Evolutionary conservation across 2,888 invertebrate genomes (phyloP).

Genomic region (Rapana venosa): DNA sequence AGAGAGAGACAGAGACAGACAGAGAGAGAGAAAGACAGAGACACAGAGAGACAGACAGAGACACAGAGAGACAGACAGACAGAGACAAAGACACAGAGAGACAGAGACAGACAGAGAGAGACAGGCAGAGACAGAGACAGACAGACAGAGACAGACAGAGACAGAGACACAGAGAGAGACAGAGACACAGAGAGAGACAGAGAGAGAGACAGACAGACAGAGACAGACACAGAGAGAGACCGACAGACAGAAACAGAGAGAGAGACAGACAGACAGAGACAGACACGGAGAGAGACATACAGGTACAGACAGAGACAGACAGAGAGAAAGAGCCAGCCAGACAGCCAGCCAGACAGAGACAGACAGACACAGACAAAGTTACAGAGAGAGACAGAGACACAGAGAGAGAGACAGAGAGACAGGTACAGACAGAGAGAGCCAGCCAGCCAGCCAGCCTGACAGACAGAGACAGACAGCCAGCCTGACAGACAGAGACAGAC

Average conservation of each 20-base stretch:
- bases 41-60: conserved; percentile 36
- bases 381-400: too few relatives aligned
- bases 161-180: neutral
- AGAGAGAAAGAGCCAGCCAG: too few relatives aligned
- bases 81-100: neutral
- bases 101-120: neutral
- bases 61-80: neutral
- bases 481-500: too few relatives aligned
- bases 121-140: neutral
- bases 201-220: conserved; percentile 8
- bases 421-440: too few relatives aligned
- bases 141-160: neutral
- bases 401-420: too few relatives aligned
- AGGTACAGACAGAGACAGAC: too few relatives aligned
- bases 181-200: neutral
- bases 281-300: neutral
- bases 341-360: too few relatives aligned
- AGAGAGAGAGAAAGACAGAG: conserved; percentile 34
- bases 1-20: neutral
- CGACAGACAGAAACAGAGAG: neutral
- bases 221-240: neutral
- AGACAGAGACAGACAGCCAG: too few relatives aligned
- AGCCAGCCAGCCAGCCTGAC: too few relatives aligned
- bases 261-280: neutral
- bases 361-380: too few relatives aligned